phyloP scores from a whole-genome alignment of 2,888 invertebrate species.

The Drosophila cracens region DNA sequence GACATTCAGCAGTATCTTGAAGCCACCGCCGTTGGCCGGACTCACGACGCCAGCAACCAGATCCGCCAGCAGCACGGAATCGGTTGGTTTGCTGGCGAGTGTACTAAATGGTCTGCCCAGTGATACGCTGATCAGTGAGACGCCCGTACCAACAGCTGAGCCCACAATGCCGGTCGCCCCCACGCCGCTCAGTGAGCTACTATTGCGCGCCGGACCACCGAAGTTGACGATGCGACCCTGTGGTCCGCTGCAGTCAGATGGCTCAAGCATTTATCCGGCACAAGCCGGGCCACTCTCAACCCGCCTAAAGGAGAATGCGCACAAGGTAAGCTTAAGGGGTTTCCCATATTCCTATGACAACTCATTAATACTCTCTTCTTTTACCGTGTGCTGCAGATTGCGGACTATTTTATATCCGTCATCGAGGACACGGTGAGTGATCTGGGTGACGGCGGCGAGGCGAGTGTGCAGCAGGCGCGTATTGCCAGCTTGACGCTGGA shows the following conservation, averaged over 20 bases:
- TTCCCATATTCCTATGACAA: neutral
- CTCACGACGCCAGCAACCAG: conserved; percentile 33
- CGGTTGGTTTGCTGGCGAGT: conserved; percentile 43
- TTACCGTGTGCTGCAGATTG: conserved; percentile 85
- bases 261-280: conserved; percentile 85
- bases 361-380: neutral
- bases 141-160: conserved; percentile 18
- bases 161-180: conserved; percentile 74
- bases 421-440: conserved; percentile 89
- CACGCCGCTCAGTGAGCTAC: conserved; percentile 79
- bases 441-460: conserved; percentile 86
- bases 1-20: conserved; percentile 9
- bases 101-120: conserved; percentile 57
- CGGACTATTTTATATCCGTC: conserved; percentile 89
- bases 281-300: conserved; percentile 87
- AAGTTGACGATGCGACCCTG: conserved; percentile 85
- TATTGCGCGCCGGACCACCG: conserved; percentile 84
- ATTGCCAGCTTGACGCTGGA: conserved; percentile 88
- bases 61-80: conserved; percentile 22
- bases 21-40: conserved; percentile 81
- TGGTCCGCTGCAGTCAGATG: conserved; percentile 85
- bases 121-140: conserved; percentile 48
- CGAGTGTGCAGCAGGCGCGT: conserved; percentile 86
- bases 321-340: conserved; percentile 85
- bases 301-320: conserved; percentile 87